A percentile compares a stretch with the other conserved stretches of the same genome.
Conservation (phyloP, 2,797 vertebrate species). For the Scleropages formosus region DNA sequence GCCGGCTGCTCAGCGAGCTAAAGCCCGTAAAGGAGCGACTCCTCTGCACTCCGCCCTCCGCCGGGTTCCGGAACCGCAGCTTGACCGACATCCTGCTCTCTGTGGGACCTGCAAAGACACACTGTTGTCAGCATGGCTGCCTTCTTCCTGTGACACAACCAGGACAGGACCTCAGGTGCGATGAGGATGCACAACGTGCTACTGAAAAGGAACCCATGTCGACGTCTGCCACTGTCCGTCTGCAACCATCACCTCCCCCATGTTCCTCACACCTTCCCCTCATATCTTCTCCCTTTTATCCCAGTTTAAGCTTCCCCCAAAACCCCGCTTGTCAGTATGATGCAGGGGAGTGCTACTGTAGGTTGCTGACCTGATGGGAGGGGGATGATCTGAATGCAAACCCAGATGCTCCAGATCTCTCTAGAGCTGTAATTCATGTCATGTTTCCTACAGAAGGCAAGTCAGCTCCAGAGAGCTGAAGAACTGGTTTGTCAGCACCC, state of each 20-base stretch:
- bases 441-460: not conserved
- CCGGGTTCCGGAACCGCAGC: constrained; percentile 79
- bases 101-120: not conserved
- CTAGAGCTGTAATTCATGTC: constrained; percentile 11
- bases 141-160: not conserved
- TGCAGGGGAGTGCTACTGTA: not conserved
- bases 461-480: not conserved
- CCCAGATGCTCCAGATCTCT: constrained; percentile 1
- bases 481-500: not conserved
- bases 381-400: constrained; percentile 20
- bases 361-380: not conserved
- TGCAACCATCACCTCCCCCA: not conserved
- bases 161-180: not conserved
- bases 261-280: not conserved
- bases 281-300: not conserved
- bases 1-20: constrained; percentile 72
- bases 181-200: not conserved
- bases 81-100: constrained; percentile 83
- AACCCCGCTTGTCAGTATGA: not conserved
- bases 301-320: not conserved
- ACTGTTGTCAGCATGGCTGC: not conserved
- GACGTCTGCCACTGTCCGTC: not conserved
- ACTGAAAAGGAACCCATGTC: not conserved
- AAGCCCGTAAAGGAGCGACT: constrained; percentile 91
- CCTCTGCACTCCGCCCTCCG: constrained; percentile 76